Evolutionary conservation across 1,140 invertebrate species (phyloP).

Genomic region (Leptinotarsa defecta): DNA sequence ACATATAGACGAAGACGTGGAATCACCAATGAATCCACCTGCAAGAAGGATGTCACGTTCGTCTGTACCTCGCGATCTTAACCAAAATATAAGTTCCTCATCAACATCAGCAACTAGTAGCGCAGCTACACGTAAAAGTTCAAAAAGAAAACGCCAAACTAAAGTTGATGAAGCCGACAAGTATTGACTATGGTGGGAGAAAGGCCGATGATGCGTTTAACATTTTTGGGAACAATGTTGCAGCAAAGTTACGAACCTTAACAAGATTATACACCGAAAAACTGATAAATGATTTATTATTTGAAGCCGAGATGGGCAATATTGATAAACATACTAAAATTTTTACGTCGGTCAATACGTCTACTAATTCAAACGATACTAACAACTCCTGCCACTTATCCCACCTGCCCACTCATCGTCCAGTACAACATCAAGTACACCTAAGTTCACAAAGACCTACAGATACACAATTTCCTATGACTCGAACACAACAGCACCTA

Average conservation of each 20-base stretch:
- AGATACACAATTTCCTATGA: too few species aligned
- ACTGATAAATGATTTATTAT: conserved; percentile 28
- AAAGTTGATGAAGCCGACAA: conserved; percentile 31
- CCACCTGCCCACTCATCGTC: too few species aligned
- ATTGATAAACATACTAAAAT: conserved; percentile 5
- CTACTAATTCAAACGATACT: neutral
- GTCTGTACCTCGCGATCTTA: neutral
- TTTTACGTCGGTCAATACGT: neutral
- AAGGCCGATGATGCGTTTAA: conserved; percentile 20
- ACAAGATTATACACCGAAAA: conserved; percentile 17
- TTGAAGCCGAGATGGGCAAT: conserved; percentile 14
- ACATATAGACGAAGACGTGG: conserved; percentile 29
- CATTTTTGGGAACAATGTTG: conserved; percentile 28
- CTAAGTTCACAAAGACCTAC: too few species aligned
- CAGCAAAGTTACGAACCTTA: conserved; percentile 25
- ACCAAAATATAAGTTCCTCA: neutral
- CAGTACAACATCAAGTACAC: too few species aligned
- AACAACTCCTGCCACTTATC: neutral
- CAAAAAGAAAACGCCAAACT: conserved; percentile 18
- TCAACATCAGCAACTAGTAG: conserved; percentile 11
- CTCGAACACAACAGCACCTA: too few species aligned
- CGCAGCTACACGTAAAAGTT: neutral
- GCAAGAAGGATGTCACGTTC: conserved; percentile 4
- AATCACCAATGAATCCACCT: conserved; percentile 11
- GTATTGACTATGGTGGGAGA: conserved; percentile 28